phyloP scores from a whole-genome alignment of 1,140 invertebrate species.

The Atopsyche davidsoni region DNA sequence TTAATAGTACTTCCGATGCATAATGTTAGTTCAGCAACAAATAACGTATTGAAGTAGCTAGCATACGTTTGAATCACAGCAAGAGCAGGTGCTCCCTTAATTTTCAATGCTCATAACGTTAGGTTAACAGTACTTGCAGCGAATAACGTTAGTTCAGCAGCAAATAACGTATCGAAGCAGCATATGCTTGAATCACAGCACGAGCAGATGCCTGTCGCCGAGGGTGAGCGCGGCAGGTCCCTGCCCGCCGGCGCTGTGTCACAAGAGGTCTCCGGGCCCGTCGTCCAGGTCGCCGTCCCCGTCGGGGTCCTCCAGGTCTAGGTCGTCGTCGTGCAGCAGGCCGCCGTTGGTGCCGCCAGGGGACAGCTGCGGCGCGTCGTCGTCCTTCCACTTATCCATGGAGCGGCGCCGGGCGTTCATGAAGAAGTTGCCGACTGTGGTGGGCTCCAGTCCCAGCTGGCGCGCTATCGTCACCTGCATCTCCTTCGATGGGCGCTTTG shows the following conservation, averaged over 20 bases:
- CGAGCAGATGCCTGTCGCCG: constrained; percentile 27
- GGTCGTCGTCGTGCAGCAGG: constrained; percentile 39
- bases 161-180: background rate
- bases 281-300: constrained; percentile 23
- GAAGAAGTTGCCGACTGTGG: constrained; percentile 99
- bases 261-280: constrained; percentile 27
- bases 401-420: constrained; percentile 98
- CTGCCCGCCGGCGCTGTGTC: constrained; percentile 27
- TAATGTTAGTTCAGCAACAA: too few species aligned
- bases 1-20: too few species aligned
- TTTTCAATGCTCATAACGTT: too few species aligned
- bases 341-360: constrained; percentile 32
- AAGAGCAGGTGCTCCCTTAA: too few species aligned
- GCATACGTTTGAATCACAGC: too few species aligned
- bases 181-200: constrained; percentile 24
- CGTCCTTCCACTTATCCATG: constrained; percentile 99
- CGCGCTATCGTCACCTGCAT: constrained; percentile 99
- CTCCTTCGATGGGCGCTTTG: constrained; percentile 98
- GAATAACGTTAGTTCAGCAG: background rate
- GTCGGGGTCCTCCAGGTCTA: constrained; percentile 35
- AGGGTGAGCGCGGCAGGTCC: constrained; percentile 24
- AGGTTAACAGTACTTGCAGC: too few species aligned
- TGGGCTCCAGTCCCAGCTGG: constrained; percentile 94
- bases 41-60: too few species aligned
- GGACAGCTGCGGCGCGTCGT: constrained; percentile 45